A percentile compares a stretch with the other conserved stretches of the same genome.
phyloP scores from a whole-genome alignment of 2,888 invertebrate species.

The Ptilodon capucinus region DNA sequence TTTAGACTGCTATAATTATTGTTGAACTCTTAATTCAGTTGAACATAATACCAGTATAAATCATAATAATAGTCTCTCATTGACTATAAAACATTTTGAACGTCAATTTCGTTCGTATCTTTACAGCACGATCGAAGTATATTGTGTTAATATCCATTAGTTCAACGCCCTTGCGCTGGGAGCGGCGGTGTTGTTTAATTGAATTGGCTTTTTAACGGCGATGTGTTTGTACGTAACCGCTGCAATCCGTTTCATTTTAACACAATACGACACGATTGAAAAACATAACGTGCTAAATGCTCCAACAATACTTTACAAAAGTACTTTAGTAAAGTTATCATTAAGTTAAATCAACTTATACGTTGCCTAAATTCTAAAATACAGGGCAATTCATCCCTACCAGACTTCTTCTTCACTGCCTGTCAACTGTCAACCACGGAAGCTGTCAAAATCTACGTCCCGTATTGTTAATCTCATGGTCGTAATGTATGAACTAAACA shows the following conservation, averaged over 20 bases:
- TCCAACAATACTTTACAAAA: background rate
- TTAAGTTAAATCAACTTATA: background rate
- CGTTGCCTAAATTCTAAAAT: too few relatives aligned
- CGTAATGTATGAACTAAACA: too few relatives aligned
- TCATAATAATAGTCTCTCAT: slow-evolving; percentile 22
- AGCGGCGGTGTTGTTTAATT: slow-evolving; percentile 26
- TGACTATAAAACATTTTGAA: slow-evolving; percentile 10
- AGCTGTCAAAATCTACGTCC: too few relatives aligned
- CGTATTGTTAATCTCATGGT: too few relatives aligned
- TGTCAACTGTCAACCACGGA: too few relatives aligned
- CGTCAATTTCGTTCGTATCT: slow-evolving; percentile 26
- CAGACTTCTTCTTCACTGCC: too few relatives aligned
- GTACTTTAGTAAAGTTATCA: background rate
- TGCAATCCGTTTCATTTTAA: background rate
- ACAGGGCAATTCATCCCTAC: too few relatives aligned
- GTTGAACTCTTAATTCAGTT: background rate
- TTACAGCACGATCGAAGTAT: slow-evolving; percentile 23
- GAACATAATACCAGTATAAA: slow-evolving; percentile 3
- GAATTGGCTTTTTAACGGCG: slow-evolving; percentile 21
- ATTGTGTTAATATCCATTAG: slow-evolving; percentile 41
- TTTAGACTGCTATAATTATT: background rate
- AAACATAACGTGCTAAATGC: background rate
- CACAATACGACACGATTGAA: background rate
- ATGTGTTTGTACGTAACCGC: background rate
- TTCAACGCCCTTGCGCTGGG: slow-evolving; percentile 35